Conservation (phyloP, 2,888 invertebrate genomes). For the Drosophila eohydei region DNA sequence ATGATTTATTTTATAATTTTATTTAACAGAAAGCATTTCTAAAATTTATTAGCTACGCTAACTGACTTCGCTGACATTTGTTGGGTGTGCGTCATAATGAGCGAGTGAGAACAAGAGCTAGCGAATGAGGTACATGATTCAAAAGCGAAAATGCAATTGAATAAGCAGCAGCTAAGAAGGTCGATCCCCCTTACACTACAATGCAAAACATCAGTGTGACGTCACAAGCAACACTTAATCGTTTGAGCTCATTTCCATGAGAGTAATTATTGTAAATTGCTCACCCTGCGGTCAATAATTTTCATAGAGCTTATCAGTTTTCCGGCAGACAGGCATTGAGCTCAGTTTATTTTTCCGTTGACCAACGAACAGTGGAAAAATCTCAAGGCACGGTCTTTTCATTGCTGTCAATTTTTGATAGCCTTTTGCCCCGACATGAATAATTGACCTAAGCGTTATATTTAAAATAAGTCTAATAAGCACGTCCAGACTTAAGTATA, state of each 20-base stretch:
- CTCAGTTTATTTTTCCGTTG: slow-evolving; percentile 27
- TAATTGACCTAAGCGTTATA: slow-evolving; percentile 10
- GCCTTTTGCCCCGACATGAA: slow-evolving; percentile 23
- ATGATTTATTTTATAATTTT: neutral
- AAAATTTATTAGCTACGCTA: too few relatives aligned
- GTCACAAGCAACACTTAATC: neutral
- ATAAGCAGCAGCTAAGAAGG: neutral
- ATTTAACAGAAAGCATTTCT: neutral
- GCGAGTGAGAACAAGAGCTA: neutral
- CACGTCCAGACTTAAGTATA: neutral
- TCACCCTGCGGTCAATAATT: neutral
- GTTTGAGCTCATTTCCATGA: neutral
- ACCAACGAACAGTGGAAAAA: slow-evolving; percentile 53
- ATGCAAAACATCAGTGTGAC: neutral
- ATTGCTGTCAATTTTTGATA: slow-evolving; percentile 13
- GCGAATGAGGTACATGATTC: neutral
- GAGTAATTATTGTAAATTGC: neutral
- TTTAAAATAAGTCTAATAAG: neutral
- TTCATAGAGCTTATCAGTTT: slow-evolving; percentile 35
- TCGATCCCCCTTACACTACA: neutral
- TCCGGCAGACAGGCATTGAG: slow-evolving; percentile 5
- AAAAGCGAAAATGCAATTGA: slow-evolving; percentile 10
- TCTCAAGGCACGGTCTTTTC: slow-evolving; percentile 23
- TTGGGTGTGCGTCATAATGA: slow-evolving; percentile 23
- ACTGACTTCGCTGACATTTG: slow-evolving; percentile 14